Evolutionary conservation across 1,140 invertebrate genomes (phyloP).

Genomic region (Drosophila rhopaloa): DNA sequence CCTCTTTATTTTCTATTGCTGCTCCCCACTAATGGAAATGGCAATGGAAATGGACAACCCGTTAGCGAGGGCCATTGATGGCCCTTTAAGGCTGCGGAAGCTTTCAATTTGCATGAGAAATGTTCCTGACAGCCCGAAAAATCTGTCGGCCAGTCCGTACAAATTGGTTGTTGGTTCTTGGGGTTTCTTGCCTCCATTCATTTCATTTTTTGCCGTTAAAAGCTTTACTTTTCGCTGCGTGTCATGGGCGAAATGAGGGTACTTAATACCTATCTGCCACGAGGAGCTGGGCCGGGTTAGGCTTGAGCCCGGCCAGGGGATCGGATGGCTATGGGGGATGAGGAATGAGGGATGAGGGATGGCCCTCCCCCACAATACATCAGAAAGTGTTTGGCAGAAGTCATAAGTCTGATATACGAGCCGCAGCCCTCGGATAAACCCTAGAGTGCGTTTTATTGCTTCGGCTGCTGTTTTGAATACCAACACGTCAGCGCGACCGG

Average conservation of each 20-base stretch:
- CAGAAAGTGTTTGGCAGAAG: conserved; percentile 48
- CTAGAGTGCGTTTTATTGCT: conserved; percentile 73
- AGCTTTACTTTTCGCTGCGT: conserved; percentile 73
- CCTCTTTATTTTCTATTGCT: conserved; percentile 7
- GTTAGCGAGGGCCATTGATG: conserved; percentile 62
- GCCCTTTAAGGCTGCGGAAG: conserved; percentile 57
- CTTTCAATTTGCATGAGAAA: conserved; percentile 66
- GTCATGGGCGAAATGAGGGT: conserved; percentile 79
- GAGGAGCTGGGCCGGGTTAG: conserved; percentile 3
- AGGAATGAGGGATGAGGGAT: background rate
- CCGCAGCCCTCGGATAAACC: conserved; percentile 56
- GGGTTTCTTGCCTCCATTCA: conserved; percentile 36
- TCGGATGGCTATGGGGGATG: background rate
- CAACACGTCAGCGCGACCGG: conserved; percentile 62
- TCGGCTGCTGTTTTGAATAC: conserved; percentile 77
- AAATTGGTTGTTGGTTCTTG: conserved; percentile 72
- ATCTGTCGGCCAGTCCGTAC: conserved; percentile 48
- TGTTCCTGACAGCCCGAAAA: conserved; percentile 55
- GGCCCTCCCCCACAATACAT: conserved; percentile 14
- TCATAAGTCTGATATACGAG: conserved; percentile 81
- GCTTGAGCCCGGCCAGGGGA: background rate
- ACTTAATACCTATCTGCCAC: conserved; percentile 73
- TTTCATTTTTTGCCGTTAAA: conserved; percentile 60
- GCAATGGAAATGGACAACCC: conserved; percentile 61
- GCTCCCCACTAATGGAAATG: conserved; percentile 52